These are phyloP conservation scores for Lepus europaeus DNA, from an alignment of 2,113 vertebrate genomes.

Conservation along the genomic window DNA sequence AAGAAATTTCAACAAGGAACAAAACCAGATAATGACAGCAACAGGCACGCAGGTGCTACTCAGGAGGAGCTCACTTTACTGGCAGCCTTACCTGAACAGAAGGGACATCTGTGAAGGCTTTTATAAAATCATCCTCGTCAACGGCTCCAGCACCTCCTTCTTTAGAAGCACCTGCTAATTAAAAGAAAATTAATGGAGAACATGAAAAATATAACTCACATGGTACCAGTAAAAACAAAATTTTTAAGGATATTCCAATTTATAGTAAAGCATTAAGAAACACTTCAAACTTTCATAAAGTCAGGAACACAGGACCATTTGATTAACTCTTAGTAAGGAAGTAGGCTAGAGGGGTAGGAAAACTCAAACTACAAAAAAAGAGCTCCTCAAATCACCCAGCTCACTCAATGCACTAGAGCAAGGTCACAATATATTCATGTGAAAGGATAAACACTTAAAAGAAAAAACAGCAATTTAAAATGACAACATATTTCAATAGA, in stretches of 20 bases:
- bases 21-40: not conserved
- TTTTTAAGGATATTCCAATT: slow-evolving; percentile 38
- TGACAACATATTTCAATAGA: not conserved
- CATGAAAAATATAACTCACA: slow-evolving; percentile 47
- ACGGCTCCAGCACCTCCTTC: slow-evolving; percentile 94
- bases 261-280: slow-evolving; percentile 22
- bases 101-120: slow-evolving; percentile 96
- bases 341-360: not conserved
- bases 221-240: slow-evolving; percentile 1
- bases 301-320: not conserved
- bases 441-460: not conserved
- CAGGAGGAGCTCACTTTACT: not conserved
- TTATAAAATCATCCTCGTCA: slow-evolving; percentile 98
- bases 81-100: slow-evolving; percentile 91
- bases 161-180: slow-evolving; percentile 91
- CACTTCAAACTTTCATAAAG: slow-evolving; percentile 25
- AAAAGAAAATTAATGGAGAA: slow-evolving; percentile 32
- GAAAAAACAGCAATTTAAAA: slow-evolving; percentile 26
- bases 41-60: not conserved
- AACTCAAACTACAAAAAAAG: not conserved
- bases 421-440: not conserved
- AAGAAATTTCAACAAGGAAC: not conserved
- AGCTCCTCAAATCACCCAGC: not conserved
- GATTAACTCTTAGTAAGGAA: not conserved
- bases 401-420: not conserved